phyloP scores from a whole-genome alignment of 1,140 invertebrate species.

The Drosophila pruinosa region DNA sequence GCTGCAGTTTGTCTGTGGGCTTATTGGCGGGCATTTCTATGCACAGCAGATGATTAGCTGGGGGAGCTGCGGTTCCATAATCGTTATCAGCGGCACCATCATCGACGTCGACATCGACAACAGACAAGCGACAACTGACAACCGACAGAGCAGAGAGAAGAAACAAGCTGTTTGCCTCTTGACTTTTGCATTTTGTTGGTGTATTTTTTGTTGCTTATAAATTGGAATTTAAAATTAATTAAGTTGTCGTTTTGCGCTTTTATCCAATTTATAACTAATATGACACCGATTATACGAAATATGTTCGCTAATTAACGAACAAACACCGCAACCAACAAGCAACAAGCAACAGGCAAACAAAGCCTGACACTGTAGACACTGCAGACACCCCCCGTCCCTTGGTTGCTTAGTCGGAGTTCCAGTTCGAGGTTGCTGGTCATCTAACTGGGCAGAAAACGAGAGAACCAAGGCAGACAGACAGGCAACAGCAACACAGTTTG shows the following conservation, averaged over 20 bases:
- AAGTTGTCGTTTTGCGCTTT: conserved; percentile 82
- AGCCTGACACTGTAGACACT: background rate
- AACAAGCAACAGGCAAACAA: conserved; percentile 1
- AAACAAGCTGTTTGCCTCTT: conserved; percentile 11
- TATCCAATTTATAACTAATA: conserved; percentile 83
- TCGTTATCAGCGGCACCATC: conserved; percentile 71
- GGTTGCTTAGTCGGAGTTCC: background rate
- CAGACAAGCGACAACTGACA: conserved; percentile 27
- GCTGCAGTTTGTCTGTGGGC: conserved; percentile 45
- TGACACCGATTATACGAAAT: conserved; percentile 83
- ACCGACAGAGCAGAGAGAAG: too few species aligned
- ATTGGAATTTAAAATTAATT: conserved; percentile 83
- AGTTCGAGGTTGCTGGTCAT: conserved; percentile 8
- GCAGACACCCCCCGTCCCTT: background rate
- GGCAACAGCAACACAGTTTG: conserved; percentile 50
- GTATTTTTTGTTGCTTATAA: conserved; percentile 57
- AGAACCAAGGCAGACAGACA: conserved; percentile 60
- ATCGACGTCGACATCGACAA: too few species aligned
- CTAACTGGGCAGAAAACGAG: conserved; percentile 43
- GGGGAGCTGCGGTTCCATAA: conserved; percentile 39
- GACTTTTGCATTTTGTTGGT: conserved; percentile 10
- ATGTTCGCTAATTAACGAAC: conserved; percentile 83
- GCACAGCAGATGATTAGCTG: conserved; percentile 55
- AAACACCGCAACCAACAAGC: conserved; percentile 64
- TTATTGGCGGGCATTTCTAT: conserved; percentile 42